A percentile compares a stretch with the other conserved stretches of the same genome.
Conservation (phyloP, 2,888 invertebrate species). For the Deroplatys truncata region DNA sequence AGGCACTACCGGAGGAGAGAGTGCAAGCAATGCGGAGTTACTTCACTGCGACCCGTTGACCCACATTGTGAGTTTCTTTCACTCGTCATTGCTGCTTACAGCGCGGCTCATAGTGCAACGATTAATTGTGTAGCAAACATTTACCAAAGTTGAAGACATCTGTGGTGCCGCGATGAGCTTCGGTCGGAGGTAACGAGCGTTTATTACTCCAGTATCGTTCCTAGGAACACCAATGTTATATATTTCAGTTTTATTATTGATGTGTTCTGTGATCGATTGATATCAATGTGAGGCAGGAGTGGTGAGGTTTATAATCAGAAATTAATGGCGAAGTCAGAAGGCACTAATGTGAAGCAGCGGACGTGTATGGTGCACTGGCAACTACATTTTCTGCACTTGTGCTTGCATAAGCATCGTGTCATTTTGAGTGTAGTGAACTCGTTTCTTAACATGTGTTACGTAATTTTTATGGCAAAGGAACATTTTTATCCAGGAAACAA, state of each 20-base stretch:
- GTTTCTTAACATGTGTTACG: background rate
- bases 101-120: background rate
- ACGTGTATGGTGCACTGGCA: background rate
- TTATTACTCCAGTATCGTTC: background rate
- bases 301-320: too few species aligned
- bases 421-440: background rate
- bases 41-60: conserved; percentile 1
- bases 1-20: background rate
- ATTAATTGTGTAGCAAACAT: background rate
- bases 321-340: too few species aligned
- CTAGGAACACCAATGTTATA: too few species aligned
- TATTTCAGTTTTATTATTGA: too few species aligned
- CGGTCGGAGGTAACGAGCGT: background rate
- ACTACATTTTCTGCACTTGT: background rate
- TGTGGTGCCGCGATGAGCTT: background rate
- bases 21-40: background rate
- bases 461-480: background rate
- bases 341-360: background rate
- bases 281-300: too few species aligned
- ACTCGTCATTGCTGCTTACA: background rate
- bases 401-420: background rate
- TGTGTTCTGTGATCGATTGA: too few species aligned
- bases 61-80: background rate
- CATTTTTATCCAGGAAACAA: too few species aligned
- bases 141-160: background rate